Evolutionary conservation across 2,797 vertebrate species (phyloP).

Genomic region (Corythornis leucogaster): DNA sequence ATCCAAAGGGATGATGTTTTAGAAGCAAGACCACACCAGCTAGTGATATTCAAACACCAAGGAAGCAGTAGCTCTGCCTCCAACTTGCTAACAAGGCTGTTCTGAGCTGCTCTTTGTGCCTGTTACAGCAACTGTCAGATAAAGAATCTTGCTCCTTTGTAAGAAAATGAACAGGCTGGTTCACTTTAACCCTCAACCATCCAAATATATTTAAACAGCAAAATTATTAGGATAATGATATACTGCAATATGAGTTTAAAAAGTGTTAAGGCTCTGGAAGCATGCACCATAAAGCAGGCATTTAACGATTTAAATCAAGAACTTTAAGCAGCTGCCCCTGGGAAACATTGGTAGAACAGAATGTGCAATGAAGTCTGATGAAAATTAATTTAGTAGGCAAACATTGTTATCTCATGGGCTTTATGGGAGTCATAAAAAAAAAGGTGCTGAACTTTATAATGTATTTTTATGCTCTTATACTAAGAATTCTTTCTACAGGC

Average conservation of each 20-base stretch:
- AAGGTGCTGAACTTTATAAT: constrained; percentile 1
- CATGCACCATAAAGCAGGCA: constrained; percentile 35
- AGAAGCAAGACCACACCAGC: neutral
- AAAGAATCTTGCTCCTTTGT: neutral
- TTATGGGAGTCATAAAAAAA: constrained; percentile 34
- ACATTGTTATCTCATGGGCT: constrained; percentile 3
- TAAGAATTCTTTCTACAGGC: neutral
- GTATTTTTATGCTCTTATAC: neutral
- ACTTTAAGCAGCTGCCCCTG: constrained; percentile 23
- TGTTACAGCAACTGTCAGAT: constrained; percentile 19
- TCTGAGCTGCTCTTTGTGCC: neutral
- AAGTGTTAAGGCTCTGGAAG: constrained; percentile 14
- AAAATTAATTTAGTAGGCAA: constrained; percentile 47
- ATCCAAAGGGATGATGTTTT: neutral
- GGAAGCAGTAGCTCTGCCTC: constrained; percentile 1
- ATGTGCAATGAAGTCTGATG: constrained; percentile 26
- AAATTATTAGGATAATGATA: constrained; percentile 27
- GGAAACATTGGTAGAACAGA: neutral
- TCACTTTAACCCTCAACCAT: neutral
- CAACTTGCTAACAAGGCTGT: constrained; percentile 26
- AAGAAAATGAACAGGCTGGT: constrained; percentile 21
- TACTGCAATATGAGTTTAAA: neutral
- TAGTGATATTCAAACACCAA: neutral
- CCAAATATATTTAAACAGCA: constrained; percentile 35
- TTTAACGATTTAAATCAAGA: constrained; percentile 58